These are phyloP conservation scores for Marmota flaviventris DNA, from an alignment of 2,113 vertebrate species.

Conservation along the genomic window DNA sequence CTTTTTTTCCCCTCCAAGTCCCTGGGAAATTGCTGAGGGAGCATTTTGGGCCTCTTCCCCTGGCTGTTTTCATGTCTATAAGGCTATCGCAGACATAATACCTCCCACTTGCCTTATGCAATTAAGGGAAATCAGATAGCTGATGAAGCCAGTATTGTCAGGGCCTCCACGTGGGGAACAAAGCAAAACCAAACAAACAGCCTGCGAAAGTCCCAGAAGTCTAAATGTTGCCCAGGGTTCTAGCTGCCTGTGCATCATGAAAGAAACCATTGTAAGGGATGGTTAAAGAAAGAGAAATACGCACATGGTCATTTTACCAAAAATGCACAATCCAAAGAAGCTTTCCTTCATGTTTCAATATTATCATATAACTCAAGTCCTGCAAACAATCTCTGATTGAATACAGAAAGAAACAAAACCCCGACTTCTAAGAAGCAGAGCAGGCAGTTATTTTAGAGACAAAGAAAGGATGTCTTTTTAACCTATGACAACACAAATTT, in stretches of 20 bases:
- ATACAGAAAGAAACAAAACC: slow-evolving; percentile 83
- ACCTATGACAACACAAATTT: slow-evolving; percentile 87
- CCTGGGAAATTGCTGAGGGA: background rate
- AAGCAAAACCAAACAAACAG: slow-evolving; percentile 34
- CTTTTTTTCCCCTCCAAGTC: background rate
- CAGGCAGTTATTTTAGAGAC: slow-evolving; percentile 82
- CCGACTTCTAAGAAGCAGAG: slow-evolving; percentile 79
- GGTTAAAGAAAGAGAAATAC: slow-evolving; percentile 9
- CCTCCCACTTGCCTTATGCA: slow-evolving; percentile 12
- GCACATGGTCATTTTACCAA: slow-evolving; percentile 1
- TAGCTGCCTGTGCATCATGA: slow-evolving; percentile 18
- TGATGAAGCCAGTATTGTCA: slow-evolving; percentile 33
- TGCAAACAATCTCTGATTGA: slow-evolving; percentile 66
- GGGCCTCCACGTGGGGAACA: background rate
- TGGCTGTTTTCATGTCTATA: background rate
- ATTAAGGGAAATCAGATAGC: slow-evolving; percentile 28
- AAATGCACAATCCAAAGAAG: background rate
- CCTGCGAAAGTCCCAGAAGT: background rate
- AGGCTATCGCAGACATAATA: background rate
- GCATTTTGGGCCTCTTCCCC: background rate
- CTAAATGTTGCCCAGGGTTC: background rate
- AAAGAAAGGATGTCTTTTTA: slow-evolving; percentile 87
- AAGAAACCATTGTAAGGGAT: slow-evolving; percentile 61
- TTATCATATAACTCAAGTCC: slow-evolving; percentile 31
- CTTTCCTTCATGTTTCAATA: slow-evolving; percentile 44